A percentile compares a stretch with the other conserved stretches of the same genome.
Evolutionary conservation across 2,113 vertebrate genomes (phyloP).

Genomic region (Ailuropoda melanoleuca): DNA sequence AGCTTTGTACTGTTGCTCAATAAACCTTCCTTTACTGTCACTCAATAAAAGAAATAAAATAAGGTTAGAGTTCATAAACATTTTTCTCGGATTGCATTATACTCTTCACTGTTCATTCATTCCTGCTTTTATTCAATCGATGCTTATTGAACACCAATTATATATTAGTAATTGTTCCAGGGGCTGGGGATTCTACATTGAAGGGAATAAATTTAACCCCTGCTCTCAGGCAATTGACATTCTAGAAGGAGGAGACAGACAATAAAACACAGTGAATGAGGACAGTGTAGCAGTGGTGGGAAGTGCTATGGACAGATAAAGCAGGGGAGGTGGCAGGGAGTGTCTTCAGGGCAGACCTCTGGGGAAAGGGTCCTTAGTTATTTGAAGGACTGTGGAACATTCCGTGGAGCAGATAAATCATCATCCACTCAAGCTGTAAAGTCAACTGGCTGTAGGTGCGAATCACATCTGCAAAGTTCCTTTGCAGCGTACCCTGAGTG

Average conservation of each 20-base stretch:
- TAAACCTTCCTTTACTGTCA: too few species aligned
- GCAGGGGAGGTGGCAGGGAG: neutral
- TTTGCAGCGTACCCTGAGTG: neutral
- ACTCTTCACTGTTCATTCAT: neutral
- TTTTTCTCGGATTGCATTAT: neutral
- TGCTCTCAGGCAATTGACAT: too few species aligned
- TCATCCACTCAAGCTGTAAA: neutral
- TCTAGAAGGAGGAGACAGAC: neutral
- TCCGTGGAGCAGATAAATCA: neutral
- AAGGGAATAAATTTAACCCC: neutral
- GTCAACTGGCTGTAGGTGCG: neutral
- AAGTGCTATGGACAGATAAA: neutral
- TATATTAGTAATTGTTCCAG: neutral
- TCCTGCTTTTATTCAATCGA: neutral
- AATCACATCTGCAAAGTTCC: neutral
- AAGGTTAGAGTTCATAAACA: neutral
- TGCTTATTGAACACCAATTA: neutral
- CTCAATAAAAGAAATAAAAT: neutral
- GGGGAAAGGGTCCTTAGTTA: neutral
- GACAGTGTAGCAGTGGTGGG: accelerated
- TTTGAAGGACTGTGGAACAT: neutral
- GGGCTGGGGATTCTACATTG: neutral
- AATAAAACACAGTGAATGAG: too few species aligned
- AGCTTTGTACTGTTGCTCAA: too few species aligned
- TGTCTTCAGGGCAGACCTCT: neutral